Base-by-base conservation (phyloP, 2,888 invertebrate genomes). In the Parthenolecanium corni region DNA sequence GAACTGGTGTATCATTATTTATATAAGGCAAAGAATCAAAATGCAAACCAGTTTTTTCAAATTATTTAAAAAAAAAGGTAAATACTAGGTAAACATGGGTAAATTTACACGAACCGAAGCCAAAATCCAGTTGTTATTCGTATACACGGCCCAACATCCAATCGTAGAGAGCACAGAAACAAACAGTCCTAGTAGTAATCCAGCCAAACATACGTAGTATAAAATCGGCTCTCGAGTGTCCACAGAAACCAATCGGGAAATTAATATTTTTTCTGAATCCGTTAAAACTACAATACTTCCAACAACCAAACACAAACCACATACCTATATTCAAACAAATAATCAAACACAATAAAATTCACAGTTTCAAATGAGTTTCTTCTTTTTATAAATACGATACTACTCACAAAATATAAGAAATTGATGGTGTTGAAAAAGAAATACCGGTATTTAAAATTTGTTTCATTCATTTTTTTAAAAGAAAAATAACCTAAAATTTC, bases 111-210 rank as follows among this genome's bases (percentile, higher is more conserved):
- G 80, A 76, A 85, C 85, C 65, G 82, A 72, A 61, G 81, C 81
- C n/a, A 88, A 76, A 66, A 85, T 80, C 68, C 82, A 82, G 70
- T 84, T 86, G 69, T 83, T 86, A 67, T 84, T 82, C 6, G 66
- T 64, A 69, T 85, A 86, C 0, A 85, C 82, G 0, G 86, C 86
- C 87, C 88, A 89, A 73, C 86, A 89, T 52, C 89, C 89, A 20
- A 88, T 74, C 51, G 88, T 80, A 3, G 85, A 82, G 1, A 82
- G 79, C 5, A 82, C 76, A 61, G 85, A 81, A 56, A 86, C 79
- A 38, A 82, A 73, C 61, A 88, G 76, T 1, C 89, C 89, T 0
- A 84, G 77, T 0, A 79, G 77, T n/a, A 85, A 78, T 54, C 86
- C 73, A 2, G 81, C 83, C 53, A 89, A 77, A 0, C 86, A 82